These are phyloP conservation scores for roundworm (Caenorhabditis elegans) DNA, from an alignment of 1,140 invertebrate species.

Conservation along the genomic window WBcel235 BX284604.4:11177501-11178000, in stretches of 20 bases:
- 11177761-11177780: background rate
- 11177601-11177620: slow-evolving; percentile 2
- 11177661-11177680: background rate
- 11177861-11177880: slow-evolving; percentile 20
- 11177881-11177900: background rate
- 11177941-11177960: background rate
- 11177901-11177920: background rate
- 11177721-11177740: background rate
- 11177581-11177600: slow-evolving; percentile 1
- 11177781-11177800: background rate
- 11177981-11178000: slow-evolving; percentile 2
- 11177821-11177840: background rate
- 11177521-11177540: too few species aligned
- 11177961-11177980: background rate
- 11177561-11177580: slow-evolving; percentile 12
- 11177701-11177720: background rate
- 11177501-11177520: background rate
- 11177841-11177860: background rate
- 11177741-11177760: background rate
- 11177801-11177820: background rate
- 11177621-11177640: background rate
- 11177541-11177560: background rate
- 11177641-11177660: slow-evolving; percentile 17
- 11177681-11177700: background rate
- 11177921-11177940: slow-evolving; percentile 10